A percentile compares a stretch with the other conserved stretches of the same genome.
These are phyloP conservation scores for Tachina grossa DNA, from an alignment of 2,888 invertebrate genomes.

Conservation along the genomic window DNA sequence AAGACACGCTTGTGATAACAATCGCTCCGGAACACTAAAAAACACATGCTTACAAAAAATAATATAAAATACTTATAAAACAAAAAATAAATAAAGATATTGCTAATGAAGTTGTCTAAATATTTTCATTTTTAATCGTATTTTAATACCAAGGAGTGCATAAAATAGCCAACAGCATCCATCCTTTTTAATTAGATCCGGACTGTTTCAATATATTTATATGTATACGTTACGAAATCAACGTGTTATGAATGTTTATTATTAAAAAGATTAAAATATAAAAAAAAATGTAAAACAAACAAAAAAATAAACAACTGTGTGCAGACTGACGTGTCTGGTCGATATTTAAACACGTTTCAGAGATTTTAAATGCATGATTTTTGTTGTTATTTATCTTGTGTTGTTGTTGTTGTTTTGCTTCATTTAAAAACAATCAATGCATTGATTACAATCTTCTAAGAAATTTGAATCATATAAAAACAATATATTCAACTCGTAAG, in stretches of 20 bases:
- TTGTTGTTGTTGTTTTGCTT: constrained; percentile 54
- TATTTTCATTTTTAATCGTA: constrained; percentile 11
- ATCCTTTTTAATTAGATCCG: constrained; percentile 71
- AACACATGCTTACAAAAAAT: neutral
- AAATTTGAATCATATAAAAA: constrained; percentile 48
- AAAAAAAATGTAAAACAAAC: neutral
- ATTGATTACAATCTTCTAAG: constrained; percentile 68
- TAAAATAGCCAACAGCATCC: constrained; percentile 54
- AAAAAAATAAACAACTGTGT: constrained; percentile 14
- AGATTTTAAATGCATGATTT: constrained; percentile 38
- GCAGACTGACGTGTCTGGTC: constrained; percentile 27
- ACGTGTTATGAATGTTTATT: constrained; percentile 64
- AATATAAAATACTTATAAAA: neutral
- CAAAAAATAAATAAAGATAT: neutral
- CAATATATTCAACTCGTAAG: neutral
- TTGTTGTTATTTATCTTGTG: neutral
- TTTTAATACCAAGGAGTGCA: constrained; percentile 6
- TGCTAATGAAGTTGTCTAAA: constrained; percentile 61
- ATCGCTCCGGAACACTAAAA: constrained; percentile 56
- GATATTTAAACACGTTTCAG: constrained; percentile 64
- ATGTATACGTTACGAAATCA: constrained; percentile 10
- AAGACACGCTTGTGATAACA: constrained; percentile 35
- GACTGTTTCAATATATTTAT: constrained; percentile 34
- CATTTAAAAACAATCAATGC: constrained; percentile 71
- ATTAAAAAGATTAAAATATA: constrained; percentile 26